Base-by-base conservation (phyloP, 2,797 vertebrate genomes). In the Diceros bicornis region DNA sequence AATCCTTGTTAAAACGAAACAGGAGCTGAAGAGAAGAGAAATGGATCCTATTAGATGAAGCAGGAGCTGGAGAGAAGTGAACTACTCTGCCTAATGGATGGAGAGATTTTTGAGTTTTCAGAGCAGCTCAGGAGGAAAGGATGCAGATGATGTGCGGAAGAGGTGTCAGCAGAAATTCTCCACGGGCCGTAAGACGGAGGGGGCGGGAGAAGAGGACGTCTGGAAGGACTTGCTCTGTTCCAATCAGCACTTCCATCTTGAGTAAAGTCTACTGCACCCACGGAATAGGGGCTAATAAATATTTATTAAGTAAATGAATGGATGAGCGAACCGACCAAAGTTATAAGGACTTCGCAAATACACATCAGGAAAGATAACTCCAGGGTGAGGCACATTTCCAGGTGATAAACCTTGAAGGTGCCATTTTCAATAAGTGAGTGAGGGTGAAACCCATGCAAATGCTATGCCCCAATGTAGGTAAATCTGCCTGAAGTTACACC, bases 101-200 rank as follows among this genome's bases (percentile, higher is more conserved):
- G n/a, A 78, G 37, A 88, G 57, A 62, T 23, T 64, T 82, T 91
- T 66, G 47, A 59, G 23, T 86, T 78, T n/a, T 83, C n/a, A 55
- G 21, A 94, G 57, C 17, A 66, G 57, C 41, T 71, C 66, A 55
- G 83, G 21, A 52, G 27, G 37, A 52, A 66, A 69, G 11, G 77
- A 23, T 5, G 14, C 37, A 66, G 37, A 55, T 20, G 71, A 62
- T 9, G 1, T 8, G 23, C 10, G n/a, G 74, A n/a, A 20, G 37
- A 29, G 37, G 29, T 32, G 47, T 34, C 62, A 61, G 47, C 37
- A 64, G 44, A 62, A 69, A 83, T 50, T 59, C 34, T 77, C 77
- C 62, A 12, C 0, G 25, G 62, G 27, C 2, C 2, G 8, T 16
- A 21, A 62, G 34, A 2, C 23, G 47, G 52, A 27, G 34, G 7